phyloP scores from a whole-genome alignment of 2,113 vertebrate genomes.

The Seriola dumerili region DNA sequence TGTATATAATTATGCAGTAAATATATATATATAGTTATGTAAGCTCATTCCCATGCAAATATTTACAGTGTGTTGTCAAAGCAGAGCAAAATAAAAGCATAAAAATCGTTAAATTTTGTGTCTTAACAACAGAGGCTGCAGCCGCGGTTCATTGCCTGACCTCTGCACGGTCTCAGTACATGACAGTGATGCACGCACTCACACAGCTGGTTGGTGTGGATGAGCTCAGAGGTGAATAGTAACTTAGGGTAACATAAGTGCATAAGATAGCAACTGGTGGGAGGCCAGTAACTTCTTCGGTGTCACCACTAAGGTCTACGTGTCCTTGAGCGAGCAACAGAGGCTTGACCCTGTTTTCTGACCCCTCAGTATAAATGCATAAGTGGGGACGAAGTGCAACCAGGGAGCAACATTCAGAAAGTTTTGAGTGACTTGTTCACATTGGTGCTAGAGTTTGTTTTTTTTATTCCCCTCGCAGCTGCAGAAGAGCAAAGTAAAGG shows the following conservation, averaged over 20 bases:
- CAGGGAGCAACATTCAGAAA: not conserved
- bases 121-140: not conserved
- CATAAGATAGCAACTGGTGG: not conserved
- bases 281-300: not conserved
- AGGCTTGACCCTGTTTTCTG: not conserved
- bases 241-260: not conserved
- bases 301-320: not conserved
- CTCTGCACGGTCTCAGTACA: too few relatives aligned
- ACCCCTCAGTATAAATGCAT: not conserved
- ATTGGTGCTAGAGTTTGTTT: not conserved
- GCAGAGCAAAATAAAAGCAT: not conserved
- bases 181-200: too few relatives aligned
- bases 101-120: not conserved
- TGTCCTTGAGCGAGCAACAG: too few relatives aligned
- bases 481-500: not conserved
- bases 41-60: too few relatives aligned
- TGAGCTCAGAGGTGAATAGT: not conserved
- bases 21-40: too few relatives aligned
- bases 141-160: not conserved
- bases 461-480: conserved; percentile 14
- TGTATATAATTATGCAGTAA: too few relatives aligned
- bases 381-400: not conserved
- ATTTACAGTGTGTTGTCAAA: not conserved
- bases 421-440: not conserved
- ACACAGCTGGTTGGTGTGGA: too few relatives aligned